Conservation (phyloP, 2,113 vertebrate species). For the Catharus fuscescens region DNA sequence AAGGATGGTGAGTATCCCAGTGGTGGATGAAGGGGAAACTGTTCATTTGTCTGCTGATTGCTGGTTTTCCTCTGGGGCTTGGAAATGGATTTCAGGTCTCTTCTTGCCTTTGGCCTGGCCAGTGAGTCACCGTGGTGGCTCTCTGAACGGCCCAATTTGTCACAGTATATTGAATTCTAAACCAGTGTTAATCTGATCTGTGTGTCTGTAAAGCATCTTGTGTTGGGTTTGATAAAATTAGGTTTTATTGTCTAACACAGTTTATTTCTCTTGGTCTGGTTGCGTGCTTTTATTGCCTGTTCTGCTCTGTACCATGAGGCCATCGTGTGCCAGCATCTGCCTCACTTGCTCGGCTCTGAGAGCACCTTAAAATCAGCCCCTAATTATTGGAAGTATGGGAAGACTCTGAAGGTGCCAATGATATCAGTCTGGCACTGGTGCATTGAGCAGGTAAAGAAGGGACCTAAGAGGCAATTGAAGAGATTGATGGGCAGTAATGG, state of each 20-base stretch:
- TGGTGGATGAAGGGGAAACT: background rate
- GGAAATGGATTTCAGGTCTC: background rate
- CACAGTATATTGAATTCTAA: background rate
- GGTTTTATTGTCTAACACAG: background rate
- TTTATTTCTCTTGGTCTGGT: background rate
- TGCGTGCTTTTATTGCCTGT: background rate
- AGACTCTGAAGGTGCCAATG: background rate
- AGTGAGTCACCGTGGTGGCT: background rate
- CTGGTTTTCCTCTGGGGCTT: background rate
- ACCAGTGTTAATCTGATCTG: background rate
- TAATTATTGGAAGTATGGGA: background rate
- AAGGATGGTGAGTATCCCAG: background rate
- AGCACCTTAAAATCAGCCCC: background rate
- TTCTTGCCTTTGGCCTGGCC: background rate
- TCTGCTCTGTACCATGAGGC: background rate
- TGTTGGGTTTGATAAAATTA: background rate
- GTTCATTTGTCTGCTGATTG: background rate
- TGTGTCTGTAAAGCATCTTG: background rate
- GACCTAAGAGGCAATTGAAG: constrained; percentile 45
- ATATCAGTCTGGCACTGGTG: background rate
- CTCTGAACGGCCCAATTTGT: background rate
- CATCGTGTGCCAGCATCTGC: background rate
- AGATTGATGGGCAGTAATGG: constrained; percentile 23
- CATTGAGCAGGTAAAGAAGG: constrained; percentile 28
- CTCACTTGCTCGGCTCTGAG: background rate